Conservation (phyloP, 2,113 vertebrate genomes). For the Rhodinocichla rosea region DNA sequence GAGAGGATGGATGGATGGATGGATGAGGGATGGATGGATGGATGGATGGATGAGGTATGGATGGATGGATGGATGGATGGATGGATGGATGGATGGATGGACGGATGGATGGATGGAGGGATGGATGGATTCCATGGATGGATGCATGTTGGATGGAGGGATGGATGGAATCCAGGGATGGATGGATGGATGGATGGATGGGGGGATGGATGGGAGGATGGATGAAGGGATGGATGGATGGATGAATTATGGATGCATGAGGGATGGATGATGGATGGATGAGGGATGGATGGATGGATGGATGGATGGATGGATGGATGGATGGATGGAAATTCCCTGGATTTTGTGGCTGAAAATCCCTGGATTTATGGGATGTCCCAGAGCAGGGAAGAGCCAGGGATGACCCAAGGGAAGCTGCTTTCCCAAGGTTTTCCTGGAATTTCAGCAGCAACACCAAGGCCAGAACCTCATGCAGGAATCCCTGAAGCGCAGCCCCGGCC, state of each 20-base stretch:
- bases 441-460: not conserved
- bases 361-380: rapidly evolving
- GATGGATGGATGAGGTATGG: not conserved
- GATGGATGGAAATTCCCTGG: not conserved
- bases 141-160: not conserved
- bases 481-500: not conserved
- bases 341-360: not conserved
- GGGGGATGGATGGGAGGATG: not conserved
- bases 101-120: not conserved
- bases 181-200: not conserved
- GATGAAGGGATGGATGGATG: rapidly evolving
- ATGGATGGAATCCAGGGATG: not conserved
- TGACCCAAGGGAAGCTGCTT: not conserved
- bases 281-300: not conserved
- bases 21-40: not conserved
- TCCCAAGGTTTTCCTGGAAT: not conserved
- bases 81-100: too few relatives aligned
- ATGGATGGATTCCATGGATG: not conserved
- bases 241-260: too few relatives aligned
- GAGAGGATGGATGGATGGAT: not conserved
- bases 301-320: not conserved
- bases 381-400: not conserved
- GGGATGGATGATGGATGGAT: not conserved
- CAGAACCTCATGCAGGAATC: not conserved
- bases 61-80: too few relatives aligned